Conservation (phyloP, 2,888 invertebrate genomes). For the Proisotoma minuta region DNA sequence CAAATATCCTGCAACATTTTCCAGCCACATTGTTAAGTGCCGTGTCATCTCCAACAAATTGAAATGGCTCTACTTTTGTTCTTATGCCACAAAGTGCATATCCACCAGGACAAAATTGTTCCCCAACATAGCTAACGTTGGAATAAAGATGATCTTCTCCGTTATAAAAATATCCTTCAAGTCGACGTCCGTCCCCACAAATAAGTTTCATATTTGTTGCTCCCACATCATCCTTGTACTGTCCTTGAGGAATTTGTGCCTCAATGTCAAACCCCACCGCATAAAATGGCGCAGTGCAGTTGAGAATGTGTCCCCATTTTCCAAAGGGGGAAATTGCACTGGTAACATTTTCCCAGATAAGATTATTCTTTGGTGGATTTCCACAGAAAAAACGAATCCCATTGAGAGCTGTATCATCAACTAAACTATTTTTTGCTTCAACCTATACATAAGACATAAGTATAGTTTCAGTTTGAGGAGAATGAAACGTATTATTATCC, state of each 20-base stretch:
- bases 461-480: background rate
- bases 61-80: conserved; percentile 41
- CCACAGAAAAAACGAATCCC: conserved; percentile 33
- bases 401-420: conserved; percentile 24
- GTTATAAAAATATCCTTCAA: conserved; percentile 34
- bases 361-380: background rate
- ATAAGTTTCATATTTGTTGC: conserved; percentile 32
- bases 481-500: background rate
- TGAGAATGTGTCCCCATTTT: conserved; percentile 9
- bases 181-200: conserved; percentile 24
- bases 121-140: conserved; percentile 25
- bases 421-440: conserved; percentile 17
- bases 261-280: conserved; percentile 37
- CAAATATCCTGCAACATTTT: conserved; percentile 23
- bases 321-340: conserved; percentile 6
- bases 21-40: conserved; percentile 17
- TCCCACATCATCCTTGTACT: conserved; percentile 12
- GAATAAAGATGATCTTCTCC: conserved; percentile 20
- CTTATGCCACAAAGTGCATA: conserved; percentile 35
- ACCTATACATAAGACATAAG: background rate
- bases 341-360: conserved; percentile 17
- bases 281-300: conserved; percentile 22
- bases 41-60: conserved; percentile 25
- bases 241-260: conserved; percentile 34
- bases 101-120: conserved; percentile 27